Conservation (phyloP, 2,113 vertebrate species). For the Motacilla alba region DNA sequence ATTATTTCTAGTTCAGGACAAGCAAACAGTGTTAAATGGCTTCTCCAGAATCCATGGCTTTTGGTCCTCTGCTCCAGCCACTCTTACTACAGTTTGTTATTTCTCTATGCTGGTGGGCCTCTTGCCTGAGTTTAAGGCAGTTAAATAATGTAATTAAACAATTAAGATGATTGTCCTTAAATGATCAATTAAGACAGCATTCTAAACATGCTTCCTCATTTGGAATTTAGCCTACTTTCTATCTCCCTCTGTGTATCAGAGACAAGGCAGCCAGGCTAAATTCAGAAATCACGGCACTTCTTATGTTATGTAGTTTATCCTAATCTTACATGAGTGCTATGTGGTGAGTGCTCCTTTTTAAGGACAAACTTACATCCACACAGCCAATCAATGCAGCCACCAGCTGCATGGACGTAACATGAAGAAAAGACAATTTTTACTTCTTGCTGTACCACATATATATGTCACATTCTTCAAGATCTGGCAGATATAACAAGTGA, state of each 20-base stretch:
- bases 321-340: background rate
- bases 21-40: slow-evolving; percentile 60
- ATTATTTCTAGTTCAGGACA: slow-evolving; percentile 61
- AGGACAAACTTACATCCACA: background rate
- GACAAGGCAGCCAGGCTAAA: slow-evolving; percentile 14
- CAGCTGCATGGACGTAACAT: background rate
- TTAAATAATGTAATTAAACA: slow-evolving; percentile 66
- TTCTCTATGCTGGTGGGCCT: slow-evolving; percentile 63
- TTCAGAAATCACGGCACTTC: background rate
- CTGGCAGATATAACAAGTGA: background rate
- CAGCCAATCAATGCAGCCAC: background rate
- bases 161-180: slow-evolving; percentile 58
- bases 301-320: background rate
- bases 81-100: slow-evolving; percentile 62
- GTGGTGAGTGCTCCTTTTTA: background rate
- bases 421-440: background rate
- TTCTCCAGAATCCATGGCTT: slow-evolving; percentile 36
- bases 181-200: slow-evolving; percentile 63
- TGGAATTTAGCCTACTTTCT: slow-evolving; percentile 48
- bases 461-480: background rate
- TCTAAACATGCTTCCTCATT: slow-evolving; percentile 51
- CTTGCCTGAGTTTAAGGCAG: slow-evolving; percentile 47
- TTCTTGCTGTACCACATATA: background rate
- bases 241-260: slow-evolving; percentile 1
- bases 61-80: slow-evolving; percentile 5